Evolutionary conservation across 2,888 invertebrate genomes (phyloP), one percentile per base, ranked within the genome.

Genomic region (Argyra leucocephala): DNA sequence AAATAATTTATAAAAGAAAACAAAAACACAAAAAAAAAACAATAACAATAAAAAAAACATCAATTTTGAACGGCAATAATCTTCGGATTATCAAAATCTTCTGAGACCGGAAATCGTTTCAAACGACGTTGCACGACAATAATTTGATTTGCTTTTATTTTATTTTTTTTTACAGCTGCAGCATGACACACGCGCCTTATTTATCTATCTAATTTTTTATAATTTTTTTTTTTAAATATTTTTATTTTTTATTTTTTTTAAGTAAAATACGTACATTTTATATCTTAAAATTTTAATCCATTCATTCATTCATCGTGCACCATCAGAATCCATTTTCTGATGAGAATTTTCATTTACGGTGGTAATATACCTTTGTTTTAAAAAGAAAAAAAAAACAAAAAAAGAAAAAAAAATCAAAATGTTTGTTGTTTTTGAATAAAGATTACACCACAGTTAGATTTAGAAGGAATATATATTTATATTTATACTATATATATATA

Each of bases 31-130:
- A 31, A 31, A 5, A 31, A 5, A 2, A 48, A 48, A 48, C 48
- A 18, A 31, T 7, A 18, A 48, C 48, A n/a, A 18, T 18, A 31
- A 48, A 48, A 48, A 48, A 48, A 2, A 48, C 12, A 48, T 48
- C 48, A 48, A 48, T 48, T 48, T 48, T 48, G 18, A 48, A 48
- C 18, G 48, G 48, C 48, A 18, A 48, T 48, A 48, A 48, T 48
- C 48, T 48, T 48, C 48, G 48, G 48, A 48, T 48, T 48, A 48
- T 48, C 48, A 48, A 48, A 48, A 48, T 15, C 15, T 48, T 15
- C 15, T 59, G 59, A 23, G 18, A 59, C 59, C 59, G 59, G 59
- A 59, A 59, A 59, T 59, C 59, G 23, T 59, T 59, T 59, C 15
- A 23, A 58, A 59, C 23, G 59, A 48, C 48, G 48, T 18, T 48